Percentiles rank a stretch among this genome's conserved stretches.
These are phyloP conservation scores for Pteropus rufus DNA, from an alignment of 2,797 vertebrate genomes.

Conservation along the genomic window DNA sequence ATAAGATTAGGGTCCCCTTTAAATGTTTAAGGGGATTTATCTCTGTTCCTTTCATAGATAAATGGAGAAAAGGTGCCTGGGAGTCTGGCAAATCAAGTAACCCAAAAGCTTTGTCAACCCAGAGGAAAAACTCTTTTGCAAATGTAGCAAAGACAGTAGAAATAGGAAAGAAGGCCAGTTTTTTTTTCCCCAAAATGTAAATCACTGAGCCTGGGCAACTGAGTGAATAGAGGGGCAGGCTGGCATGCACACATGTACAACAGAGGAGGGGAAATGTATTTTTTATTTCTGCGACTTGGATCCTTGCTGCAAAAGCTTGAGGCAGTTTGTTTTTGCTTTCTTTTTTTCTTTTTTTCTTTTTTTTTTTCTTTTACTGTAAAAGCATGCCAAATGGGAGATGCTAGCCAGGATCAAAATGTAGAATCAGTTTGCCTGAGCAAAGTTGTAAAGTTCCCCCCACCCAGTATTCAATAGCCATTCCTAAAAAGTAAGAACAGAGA, in stretches of 20 bases:
- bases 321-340: background rate
- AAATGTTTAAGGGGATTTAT: background rate
- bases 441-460: background rate
- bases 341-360: too few species aligned
- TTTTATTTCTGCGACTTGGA: background rate
- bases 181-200: background rate
- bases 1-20: background rate
- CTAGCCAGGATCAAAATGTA: conserved; percentile 27
- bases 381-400: background rate
- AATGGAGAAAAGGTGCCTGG: background rate
- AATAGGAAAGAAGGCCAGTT: background rate
- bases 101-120: background rate
- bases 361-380: background rate
- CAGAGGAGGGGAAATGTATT: background rate
- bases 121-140: background rate
- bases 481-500: background rate
- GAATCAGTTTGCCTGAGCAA: conserved; percentile 23
- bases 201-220: background rate
- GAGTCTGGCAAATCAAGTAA: background rate
- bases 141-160: background rate
- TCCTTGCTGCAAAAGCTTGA: background rate
- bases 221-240: background rate
- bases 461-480: conserved; percentile 31
- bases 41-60: background rate
- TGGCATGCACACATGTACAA: background rate